Evolutionary conservation across 2,113 vertebrate genomes (phyloP), one percentile per base, ranked within the genome.

Genomic region (Odontophorus gujanensis): DNA sequence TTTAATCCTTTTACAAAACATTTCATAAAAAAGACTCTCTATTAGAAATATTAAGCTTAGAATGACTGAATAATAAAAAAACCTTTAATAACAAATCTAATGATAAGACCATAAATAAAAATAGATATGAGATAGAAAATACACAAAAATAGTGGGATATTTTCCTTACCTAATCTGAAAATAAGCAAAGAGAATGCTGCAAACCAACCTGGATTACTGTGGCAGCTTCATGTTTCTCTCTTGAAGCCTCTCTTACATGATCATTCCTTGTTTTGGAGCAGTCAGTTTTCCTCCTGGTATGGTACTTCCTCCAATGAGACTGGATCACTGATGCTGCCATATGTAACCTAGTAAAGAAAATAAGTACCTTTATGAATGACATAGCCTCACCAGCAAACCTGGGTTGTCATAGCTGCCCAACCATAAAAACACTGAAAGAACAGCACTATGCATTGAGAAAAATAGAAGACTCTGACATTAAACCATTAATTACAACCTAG

Each of bases 151-250:
- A 85, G 9, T 48, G 76, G 53, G 16, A 18, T 58, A 63, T 43
- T 74, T 50, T 65, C 48, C 25, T 9, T 66, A 45, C 28, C 82
- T 48, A 79, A 79, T 55, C 55, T 62, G n/a, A 63, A 92, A 81
- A 53, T 51, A 74, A 61, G 6, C 43, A 36, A 80, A 69, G 7
- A 53, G 24, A 93, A 71, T 43, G 45, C 13, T 32, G 40, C 22
- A 94, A 73, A 96, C 90, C 73, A 96, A 99, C 99, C 98, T 99
- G 99, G 97, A 99, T 99, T 74, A 98, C 62, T 36, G 98, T 96
- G 62, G 99, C 99, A 83, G 99, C 98, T 62, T 96, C 92, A 80
- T 97, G 82, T 57, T 73, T 97, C 63, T 88, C 42, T 74, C 91
- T 94, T 50, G 89, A 62, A 48, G 42, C 11, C 62, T 50, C 66